A percentile compares a stretch with the other conserved stretches of the same genome.
phyloP scores from a whole-genome alignment of 64 coral and sea anemone species.

The Stylophora pistillata region DNA sequence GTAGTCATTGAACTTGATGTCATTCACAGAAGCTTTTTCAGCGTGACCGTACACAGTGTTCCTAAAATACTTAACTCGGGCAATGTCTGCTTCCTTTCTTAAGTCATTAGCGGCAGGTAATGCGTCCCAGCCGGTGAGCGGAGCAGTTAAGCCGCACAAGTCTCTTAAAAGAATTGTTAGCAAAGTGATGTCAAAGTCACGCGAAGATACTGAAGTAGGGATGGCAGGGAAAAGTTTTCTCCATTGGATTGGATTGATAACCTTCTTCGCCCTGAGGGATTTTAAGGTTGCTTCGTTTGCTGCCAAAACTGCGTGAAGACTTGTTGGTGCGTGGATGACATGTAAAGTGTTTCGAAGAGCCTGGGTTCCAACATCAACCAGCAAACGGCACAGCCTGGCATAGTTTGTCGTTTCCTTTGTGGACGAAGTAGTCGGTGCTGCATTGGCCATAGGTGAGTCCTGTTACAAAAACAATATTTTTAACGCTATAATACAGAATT shows the following conservation, averaged over 20 bases:
- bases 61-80: conserved; percentile 21
- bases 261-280: background rate
- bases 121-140: conserved; percentile 10
- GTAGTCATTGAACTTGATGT: background rate
- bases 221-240: conserved; percentile 16
- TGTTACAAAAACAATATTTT: too few species aligned
- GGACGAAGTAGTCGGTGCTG: too few species aligned
- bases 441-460: too few species aligned
- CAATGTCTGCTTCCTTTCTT: conserved; percentile 30
- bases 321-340: conserved; percentile 8
- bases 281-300: background rate
- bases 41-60: conserved; percentile 25
- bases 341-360: conserved; percentile 3
- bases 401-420: too few species aligned
- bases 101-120: conserved; percentile 1
- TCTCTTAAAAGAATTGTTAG: conserved; percentile 9
- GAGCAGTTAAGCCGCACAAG: conserved; percentile 13
- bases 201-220: background rate
- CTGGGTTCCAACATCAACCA: conserved; percentile 9
- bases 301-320: background rate
- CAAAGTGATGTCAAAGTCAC: conserved; percentile 27
- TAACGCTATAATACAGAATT: too few species aligned
- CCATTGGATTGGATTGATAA: conserved; percentile 30
- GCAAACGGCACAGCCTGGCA: background rate
- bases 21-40: background rate